Conservation (phyloP, 2,113 vertebrate genomes). For the Chloropsis hardwickii region DNA sequence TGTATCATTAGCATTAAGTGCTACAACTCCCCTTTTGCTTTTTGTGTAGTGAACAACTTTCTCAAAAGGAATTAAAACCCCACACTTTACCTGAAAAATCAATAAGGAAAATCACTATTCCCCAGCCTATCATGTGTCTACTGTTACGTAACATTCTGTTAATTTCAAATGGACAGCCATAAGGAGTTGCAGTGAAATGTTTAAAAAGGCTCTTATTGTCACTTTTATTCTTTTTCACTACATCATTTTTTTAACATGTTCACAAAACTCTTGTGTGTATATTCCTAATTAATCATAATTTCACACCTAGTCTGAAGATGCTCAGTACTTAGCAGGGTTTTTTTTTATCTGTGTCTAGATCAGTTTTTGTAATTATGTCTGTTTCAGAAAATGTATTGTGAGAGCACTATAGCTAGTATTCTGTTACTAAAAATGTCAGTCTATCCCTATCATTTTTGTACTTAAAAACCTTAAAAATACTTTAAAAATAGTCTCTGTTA, state of each 20-base stretch:
- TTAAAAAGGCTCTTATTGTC: neutral
- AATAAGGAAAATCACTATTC: neutral
- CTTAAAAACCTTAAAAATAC: neutral
- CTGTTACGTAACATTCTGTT: neutral
- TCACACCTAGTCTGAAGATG: neutral
- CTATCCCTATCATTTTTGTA: neutral
- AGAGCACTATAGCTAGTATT: neutral
- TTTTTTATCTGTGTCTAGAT: neutral
- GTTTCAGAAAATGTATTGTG: neutral
- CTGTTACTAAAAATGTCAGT: neutral
- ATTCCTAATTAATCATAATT: neutral
- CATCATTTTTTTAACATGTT: neutral
- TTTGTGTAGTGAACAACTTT: neutral
- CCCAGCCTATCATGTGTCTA: neutral
- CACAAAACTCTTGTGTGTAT: neutral
- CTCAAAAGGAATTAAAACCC: neutral
- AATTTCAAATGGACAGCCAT: neutral
- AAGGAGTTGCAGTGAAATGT: neutral
- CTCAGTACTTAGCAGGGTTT: neutral
- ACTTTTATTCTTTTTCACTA: neutral
- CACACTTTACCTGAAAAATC: neutral
- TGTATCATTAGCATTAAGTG: neutral
- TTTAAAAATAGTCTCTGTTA: neutral
- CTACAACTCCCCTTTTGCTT: neutral
- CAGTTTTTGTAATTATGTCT: neutral